Evolutionary conservation across 2,797 vertebrate genomes (phyloP).

Genomic region (Phalloptychus januarius): DNA sequence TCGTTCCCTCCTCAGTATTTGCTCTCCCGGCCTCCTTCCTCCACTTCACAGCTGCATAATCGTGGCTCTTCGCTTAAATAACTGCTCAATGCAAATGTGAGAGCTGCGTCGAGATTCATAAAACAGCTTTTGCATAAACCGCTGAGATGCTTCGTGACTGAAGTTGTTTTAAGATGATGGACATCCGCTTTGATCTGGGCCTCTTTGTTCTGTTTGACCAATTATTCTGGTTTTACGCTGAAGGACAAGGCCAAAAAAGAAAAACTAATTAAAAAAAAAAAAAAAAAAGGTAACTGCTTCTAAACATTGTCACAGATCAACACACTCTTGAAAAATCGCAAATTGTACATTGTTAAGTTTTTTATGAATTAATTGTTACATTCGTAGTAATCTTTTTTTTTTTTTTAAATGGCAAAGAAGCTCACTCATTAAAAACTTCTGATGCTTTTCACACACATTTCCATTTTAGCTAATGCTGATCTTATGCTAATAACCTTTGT

Average conservation of each 20-base stretch:
- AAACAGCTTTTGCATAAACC: not conserved
- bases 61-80: not conserved
- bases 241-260: not conserved
- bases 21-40: not conserved
- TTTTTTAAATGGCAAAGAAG: no score
- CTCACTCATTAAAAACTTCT: no score
- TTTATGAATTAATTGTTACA: not conserved
- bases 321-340: not conserved
- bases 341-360: not conserved
- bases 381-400: no score
- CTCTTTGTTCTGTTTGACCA: not conserved
- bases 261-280: no score
- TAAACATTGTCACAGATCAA: not conserved
- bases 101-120: not conserved
- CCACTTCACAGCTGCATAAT: not conserved
- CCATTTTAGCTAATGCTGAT: no score
- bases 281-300: not conserved
- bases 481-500: no score
- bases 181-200: not conserved
- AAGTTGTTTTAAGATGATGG: not conserved
- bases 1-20: not conserved
- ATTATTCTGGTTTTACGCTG: not conserved
- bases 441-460: no score
- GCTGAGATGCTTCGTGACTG: not conserved
- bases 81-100: not conserved